Evolutionary conservation across 2,888 invertebrate species (phyloP).

Genomic region (Enoplolaimus lenunculus): DNA sequence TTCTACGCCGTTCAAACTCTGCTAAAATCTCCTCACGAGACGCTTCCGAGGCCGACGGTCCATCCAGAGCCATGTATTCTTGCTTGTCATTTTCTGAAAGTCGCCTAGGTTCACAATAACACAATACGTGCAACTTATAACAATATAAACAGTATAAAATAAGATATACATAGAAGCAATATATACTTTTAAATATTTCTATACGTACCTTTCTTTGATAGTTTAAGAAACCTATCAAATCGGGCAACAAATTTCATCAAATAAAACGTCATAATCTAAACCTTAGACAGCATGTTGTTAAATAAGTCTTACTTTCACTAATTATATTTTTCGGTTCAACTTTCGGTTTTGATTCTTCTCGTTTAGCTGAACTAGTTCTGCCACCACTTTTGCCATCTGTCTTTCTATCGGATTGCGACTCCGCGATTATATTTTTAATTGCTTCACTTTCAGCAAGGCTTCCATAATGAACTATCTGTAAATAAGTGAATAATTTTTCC

Average conservation of each 20-base stretch:
- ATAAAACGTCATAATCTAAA: no score
- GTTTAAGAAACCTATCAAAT: no score
- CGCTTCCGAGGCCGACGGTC: background rate
- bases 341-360: conserved; percentile 40
- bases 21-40: conserved; percentile 71
- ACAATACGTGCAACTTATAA: no score
- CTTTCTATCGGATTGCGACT: background rate
- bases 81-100: no score
- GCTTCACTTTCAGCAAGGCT: background rate
- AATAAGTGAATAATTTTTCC: no score
- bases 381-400: background rate
- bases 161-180: background rate
- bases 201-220: no score
- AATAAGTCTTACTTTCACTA: no score
- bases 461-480: background rate
- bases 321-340: conserved; percentile 17
- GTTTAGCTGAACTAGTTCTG: background rate
- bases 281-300: no score
- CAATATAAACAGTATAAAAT: no score
- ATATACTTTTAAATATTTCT: background rate
- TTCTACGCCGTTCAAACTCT: conserved; percentile 82
- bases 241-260: no score
- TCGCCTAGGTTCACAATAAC: no score
- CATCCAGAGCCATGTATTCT: conserved; percentile 18
- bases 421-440: background rate